A percentile compares a stretch with the other conserved stretches of the same genome.
Conservation (phyloP, 2,888 invertebrate genomes). For the Yponomeuta evonymella region DNA sequence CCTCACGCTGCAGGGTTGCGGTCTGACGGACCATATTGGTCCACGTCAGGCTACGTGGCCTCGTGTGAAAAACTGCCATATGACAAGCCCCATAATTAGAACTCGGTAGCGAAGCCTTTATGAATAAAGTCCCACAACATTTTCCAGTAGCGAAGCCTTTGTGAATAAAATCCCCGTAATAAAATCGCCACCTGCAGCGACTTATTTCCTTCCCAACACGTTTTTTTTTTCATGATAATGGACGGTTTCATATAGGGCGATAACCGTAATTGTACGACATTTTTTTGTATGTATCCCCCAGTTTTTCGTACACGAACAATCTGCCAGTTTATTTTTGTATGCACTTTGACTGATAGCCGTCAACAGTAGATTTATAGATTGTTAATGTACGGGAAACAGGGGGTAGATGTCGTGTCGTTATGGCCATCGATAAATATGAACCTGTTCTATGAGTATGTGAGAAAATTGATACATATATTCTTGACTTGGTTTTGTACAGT, state of each 20-base stretch:
- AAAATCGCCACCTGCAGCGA: not conserved
- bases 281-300: too few relatives aligned
- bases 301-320: too few relatives aligned
- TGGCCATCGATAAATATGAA: too few relatives aligned
- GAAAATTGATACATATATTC: too few relatives aligned
- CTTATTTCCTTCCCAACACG: not conserved
- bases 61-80: not conserved
- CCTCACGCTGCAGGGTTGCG: constrained; percentile 26
- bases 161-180: not conserved
- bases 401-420: too few relatives aligned
- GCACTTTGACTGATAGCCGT: too few relatives aligned
- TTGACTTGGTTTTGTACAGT: not conserved
- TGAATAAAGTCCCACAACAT: not conserved
- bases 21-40: not conserved
- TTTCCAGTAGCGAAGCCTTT: not conserved
- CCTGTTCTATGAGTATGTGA: too few relatives aligned
- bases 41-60: constrained; percentile 6
- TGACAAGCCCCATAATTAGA: constrained; percentile 1
- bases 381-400: too few relatives aligned
- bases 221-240: not conserved
- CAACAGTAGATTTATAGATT: too few relatives aligned
- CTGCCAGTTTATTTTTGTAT: too few relatives aligned
- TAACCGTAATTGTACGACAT: too few relatives aligned
- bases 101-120: not conserved
- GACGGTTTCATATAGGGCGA: too few relatives aligned